Conservation (phyloP, 2,113 vertebrate genomes). For the Misgurnus anguillicaudatus region DNA sequence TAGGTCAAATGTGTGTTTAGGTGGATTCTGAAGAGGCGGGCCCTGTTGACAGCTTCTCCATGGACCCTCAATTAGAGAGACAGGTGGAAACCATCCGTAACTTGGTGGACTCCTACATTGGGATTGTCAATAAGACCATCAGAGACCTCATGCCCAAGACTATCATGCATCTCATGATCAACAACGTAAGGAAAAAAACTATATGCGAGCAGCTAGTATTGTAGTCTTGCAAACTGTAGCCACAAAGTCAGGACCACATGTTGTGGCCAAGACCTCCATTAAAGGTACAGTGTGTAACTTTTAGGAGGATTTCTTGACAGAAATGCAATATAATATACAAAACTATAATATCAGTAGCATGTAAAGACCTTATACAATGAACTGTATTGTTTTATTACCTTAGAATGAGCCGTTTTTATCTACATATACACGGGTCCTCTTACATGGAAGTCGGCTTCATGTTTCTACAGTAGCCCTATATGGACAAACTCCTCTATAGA, state of each 20-base stretch:
- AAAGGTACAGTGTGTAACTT: too few relatives aligned
- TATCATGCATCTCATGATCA: conserved; percentile 99
- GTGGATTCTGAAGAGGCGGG: conserved; percentile 82
- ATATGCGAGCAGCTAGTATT: background rate
- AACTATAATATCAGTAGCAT: too few relatives aligned
- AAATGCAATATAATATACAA: too few relatives aligned
- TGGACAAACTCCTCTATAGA: too few relatives aligned
- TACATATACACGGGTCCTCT: too few relatives aligned
- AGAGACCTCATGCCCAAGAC: conserved; percentile 97
- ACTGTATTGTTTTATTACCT: too few relatives aligned
- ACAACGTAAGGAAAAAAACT: conserved; percentile 81
- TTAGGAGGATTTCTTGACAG: too few relatives aligned
- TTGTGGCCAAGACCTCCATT: too few relatives aligned
- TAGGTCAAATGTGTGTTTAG: conserved; percentile 62
- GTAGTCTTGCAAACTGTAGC: background rate
- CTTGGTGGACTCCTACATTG: conserved; percentile 92
- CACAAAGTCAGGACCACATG: background rate
- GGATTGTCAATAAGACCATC: conserved; percentile 96
- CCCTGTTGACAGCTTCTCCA: conserved; percentile 90
- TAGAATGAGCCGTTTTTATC: too few relatives aligned
- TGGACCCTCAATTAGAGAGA: conserved; percentile 94
- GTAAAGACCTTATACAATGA: too few relatives aligned
- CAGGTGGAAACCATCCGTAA: conserved; percentile 98
- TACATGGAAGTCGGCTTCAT: too few relatives aligned
- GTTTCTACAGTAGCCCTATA: too few relatives aligned